Base-by-base conservation (phyloP, 30 jellyfish, hydroid and myxozoan genomes). In the Sanderia malayensis region DNA sequence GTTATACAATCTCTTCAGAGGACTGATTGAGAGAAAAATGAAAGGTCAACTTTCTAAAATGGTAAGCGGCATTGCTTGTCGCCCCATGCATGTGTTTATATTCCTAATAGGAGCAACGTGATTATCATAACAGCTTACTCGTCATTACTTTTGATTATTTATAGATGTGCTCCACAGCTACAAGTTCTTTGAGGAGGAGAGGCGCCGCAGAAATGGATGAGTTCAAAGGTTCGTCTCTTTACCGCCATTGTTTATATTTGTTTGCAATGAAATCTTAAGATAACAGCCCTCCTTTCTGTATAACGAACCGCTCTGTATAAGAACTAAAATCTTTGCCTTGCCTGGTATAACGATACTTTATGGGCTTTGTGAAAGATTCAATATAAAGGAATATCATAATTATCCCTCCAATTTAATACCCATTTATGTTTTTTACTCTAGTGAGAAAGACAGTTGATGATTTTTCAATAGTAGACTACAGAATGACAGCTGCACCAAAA, bases 401-500 rank as follows among this genome's bases (percentile, higher is more conserved):
- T n/a, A n/a, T n/a, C n/a, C n/a, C n/a, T n/a, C n/a, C n/a, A n/a
- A n/a, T n/a, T n/a, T n/a, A n/a, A n/a, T n/a, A n/a, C n/a, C n/a
- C n/a, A n/a, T n/a, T n/a, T n/a, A n/a, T n/a, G n/a, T n/a, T 29
- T 25, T 52, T 67, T 52, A 2, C 28, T 64, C 23, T 65, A 87
- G 96, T 87, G 34, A 71, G 65, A 60, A 79, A 74, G 55, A 67
- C 67, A 11, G 44, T 87, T 23, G 89, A 87, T 31, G 37, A 69
- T 1, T 80, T 65, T 58, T 74, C 94, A 22, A 69, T 58, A 6
- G 57, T 87, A 1, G 96, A 87, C 46, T 87, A 87, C 82, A 71
- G 91, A 32, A 31, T 87, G 74, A 77, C 96, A 1, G 80, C 79
- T 23, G 61, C 89, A 23, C 96, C 96, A 18, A 20, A 17, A 25